Percentiles rank a stretch among this genome's conserved stretches.
These are phyloP conservation scores for Pseudonaja textilis DNA, from an alignment of 2,113 vertebrate species.

Conservation along the genomic window DNA sequence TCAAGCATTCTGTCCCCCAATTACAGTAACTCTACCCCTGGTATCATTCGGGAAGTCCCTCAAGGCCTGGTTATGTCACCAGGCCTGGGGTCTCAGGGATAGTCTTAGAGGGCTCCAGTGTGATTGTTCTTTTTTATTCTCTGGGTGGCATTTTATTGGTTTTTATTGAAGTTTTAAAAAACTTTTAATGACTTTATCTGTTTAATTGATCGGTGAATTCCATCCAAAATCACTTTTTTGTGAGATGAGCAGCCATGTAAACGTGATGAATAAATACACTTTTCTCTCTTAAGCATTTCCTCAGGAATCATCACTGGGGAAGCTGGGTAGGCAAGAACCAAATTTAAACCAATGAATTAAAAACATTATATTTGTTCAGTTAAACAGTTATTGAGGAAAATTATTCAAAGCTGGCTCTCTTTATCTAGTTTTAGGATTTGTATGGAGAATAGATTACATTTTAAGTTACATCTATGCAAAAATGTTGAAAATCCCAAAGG, in stretches of 20 bases:
- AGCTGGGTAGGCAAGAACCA: neutral
- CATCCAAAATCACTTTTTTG: neutral
- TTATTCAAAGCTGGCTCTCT: neutral
- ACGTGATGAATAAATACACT: neutral
- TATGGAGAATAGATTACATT: neutral
- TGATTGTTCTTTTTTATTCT: neutral
- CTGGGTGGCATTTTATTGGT: neutral
- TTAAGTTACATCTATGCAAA: neutral
- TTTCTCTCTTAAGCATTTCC: neutral
- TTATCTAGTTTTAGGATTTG: neutral
- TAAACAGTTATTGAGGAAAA: neutral
- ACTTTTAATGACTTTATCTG: neutral
- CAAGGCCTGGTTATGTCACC: neutral
- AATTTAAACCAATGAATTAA: neutral
- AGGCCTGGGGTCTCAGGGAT: neutral
- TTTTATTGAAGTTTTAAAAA: neutral
- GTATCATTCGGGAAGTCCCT: neutral
- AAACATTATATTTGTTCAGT: neutral
- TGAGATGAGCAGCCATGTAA: neutral
- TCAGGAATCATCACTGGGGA: neutral
- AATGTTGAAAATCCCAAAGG: neutral
- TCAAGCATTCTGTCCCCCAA: neutral
- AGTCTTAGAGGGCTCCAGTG: neutral
- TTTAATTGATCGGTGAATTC: no score
- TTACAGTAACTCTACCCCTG: neutral